Base-by-base conservation (phyloP, 1,140 invertebrate genomes). In the Bombyx mandarina region DNA sequence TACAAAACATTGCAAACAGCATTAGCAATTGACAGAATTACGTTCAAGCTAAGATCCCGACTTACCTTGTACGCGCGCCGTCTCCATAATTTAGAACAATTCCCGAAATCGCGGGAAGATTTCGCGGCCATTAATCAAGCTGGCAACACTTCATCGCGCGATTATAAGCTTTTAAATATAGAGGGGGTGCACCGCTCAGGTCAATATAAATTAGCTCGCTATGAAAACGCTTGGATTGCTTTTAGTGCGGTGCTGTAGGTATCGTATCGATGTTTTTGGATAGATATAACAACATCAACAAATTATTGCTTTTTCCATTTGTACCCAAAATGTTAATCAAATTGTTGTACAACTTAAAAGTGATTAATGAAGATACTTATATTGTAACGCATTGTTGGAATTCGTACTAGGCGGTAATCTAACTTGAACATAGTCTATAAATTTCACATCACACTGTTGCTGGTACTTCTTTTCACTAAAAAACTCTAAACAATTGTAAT, bases 151-250 rank as follows among this genome's bases (percentile, higher is more conserved):
- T 86, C 76, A 79, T 82, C 75, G 75, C 58, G 69, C 79, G 75
- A 83, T 81, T 86, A 83, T 82, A 86, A 86, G 80, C 76, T 78
- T 77, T 79, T 83, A 77, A 80, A 75, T 70, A 74, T 64, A 62
- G 60, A 61, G 73, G 75, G 76, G 78, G 73, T 77, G 77, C 74
- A 77, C 46, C 66, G 62, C 60, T 58, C 60, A 61, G 67, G 61
- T 73, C 73, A 59, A 76, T 80, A 80, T 82, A 84, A 84, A 84
- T 82, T 84, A 80, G 75, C 71, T 67, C 47, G 73, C 71, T 77
- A 78, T 81, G 80, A 77, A 79, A 77, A 73, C 61, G 54, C 44
- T 44, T 43, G 43, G 52, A 18, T 12, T 7, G 9, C n/a, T 35
- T 35, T 22, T 22, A 49, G 48, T n/a, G 48, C 4, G 8, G 48